Evolutionary conservation across 2,888 invertebrate species (phyloP).

Genomic region (Ernsta delagoae): DNA sequence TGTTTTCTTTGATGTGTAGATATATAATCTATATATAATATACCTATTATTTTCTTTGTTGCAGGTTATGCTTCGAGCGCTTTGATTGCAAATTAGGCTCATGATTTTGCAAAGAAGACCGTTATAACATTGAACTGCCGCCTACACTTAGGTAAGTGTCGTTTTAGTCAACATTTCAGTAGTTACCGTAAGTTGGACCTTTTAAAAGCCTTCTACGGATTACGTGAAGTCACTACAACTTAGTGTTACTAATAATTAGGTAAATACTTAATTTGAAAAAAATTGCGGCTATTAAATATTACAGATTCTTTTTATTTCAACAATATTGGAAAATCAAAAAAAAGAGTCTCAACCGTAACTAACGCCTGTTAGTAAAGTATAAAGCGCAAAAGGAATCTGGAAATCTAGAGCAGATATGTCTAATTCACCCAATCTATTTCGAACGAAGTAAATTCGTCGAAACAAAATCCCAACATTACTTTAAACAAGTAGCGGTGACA

Average conservation of each 20-base stretch:
- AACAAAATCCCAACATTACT: neutral
- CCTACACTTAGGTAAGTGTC: slow-evolving; percentile 70
- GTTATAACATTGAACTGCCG: slow-evolving; percentile 76
- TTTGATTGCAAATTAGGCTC: slow-evolving; percentile 52
- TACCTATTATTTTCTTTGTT: slow-evolving; percentile 70
- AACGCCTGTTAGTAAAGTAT: neutral
- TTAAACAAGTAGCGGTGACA: slow-evolving; percentile 18
- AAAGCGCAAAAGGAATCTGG: too few relatives aligned
- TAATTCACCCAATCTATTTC: neutral
- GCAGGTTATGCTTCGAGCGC: slow-evolving; percentile 57
- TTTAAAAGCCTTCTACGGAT: too few relatives aligned
- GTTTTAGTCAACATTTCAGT: slow-evolving; percentile 33
- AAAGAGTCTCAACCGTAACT: neutral
- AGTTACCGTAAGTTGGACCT: slow-evolving; percentile 34
- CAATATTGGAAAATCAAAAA: neutral
- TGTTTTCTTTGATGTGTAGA: neutral
- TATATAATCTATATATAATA: too few relatives aligned
- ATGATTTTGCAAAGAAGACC: slow-evolving; percentile 61
- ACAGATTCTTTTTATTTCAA: too few relatives aligned
- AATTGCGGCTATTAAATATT: too few relatives aligned
- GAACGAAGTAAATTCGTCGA: neutral
- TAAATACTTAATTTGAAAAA: too few relatives aligned
- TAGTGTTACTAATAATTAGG: too few relatives aligned
- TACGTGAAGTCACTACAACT: too few relatives aligned
- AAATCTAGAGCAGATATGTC: neutral